Evolutionary conservation across 2,113 vertebrate species (phyloP).

Genomic region (Tylochromis polylepis): DNA sequence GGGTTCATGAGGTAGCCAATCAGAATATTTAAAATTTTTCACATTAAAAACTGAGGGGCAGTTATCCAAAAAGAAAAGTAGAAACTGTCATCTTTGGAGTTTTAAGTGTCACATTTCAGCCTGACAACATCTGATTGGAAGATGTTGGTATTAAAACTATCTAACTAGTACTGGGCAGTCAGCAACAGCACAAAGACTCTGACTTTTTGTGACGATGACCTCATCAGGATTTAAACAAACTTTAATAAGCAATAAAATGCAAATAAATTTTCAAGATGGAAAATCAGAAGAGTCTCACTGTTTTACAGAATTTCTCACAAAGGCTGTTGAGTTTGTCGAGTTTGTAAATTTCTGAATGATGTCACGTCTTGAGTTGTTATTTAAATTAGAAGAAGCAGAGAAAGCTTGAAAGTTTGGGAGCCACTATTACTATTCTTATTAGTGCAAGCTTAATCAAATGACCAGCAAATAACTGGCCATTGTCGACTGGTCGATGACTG

Average conservation of each 20-base stretch:
- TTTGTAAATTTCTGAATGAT: background rate
- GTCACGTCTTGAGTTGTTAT: background rate
- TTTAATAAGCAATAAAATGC: background rate
- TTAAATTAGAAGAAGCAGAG: background rate
- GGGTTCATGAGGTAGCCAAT: background rate
- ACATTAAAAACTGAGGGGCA: background rate
- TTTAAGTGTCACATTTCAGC: background rate
- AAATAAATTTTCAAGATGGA: accelerated
- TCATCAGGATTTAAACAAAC: background rate
- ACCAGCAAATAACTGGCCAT: background rate
- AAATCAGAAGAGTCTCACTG: background rate
- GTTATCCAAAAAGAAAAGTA: background rate
- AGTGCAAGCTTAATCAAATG: background rate
- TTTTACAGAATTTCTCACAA: accelerated
- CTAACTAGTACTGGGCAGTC: too few relatives aligned
- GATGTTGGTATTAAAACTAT: accelerated
- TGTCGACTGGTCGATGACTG: accelerated
- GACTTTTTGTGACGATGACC: background rate
- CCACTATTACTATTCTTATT: background rate
- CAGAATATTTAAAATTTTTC: background rate
- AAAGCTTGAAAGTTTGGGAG: background rate
- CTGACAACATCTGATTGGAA: background rate
- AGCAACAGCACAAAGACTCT: background rate
- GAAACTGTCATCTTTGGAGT: background rate
- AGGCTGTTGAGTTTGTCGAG: background rate